Conservation (phyloP, 2,888 invertebrate species). For the Heliconius charithonia region DNA sequence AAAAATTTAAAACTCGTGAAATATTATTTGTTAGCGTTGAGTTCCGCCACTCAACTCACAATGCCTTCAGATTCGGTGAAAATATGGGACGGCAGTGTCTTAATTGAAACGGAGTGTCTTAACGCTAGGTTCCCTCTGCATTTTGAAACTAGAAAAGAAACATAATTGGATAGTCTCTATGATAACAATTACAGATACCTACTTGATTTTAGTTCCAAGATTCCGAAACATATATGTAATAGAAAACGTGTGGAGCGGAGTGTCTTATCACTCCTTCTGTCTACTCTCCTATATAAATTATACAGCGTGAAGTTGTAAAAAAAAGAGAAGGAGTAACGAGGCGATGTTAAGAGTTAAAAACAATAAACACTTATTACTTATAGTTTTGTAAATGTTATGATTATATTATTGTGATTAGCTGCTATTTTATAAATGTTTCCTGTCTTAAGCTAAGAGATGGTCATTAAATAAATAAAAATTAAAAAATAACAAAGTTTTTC, state of each 20-base stretch:
- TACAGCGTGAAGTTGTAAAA: no score
- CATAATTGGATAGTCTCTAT: not conserved
- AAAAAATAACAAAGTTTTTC: constrained; percentile 50
- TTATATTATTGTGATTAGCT: constrained; percentile 78
- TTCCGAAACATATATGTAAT: not conserved
- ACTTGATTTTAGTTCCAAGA: not conserved
- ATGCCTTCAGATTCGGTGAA: no score
- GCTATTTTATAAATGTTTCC: constrained; percentile 81
- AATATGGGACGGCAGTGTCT: no score
- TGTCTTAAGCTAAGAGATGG: constrained; percentile 77
- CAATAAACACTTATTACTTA: constrained; percentile 59
- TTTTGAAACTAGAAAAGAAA: not conserved
- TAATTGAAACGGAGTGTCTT: no score
- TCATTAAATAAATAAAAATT: constrained; percentile 77
- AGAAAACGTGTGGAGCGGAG: no score
- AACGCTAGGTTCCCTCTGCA: no score
- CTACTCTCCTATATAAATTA: no score
- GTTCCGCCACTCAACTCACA: no score
- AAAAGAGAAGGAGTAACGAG: constrained; percentile 47
- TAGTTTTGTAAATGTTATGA: constrained; percentile 76
- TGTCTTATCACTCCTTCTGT: no score
- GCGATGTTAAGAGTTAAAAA: constrained; percentile 58
- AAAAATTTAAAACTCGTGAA: not conserved
- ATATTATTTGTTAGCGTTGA: not conserved
- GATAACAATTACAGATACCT: no score